phyloP scores from a whole-genome alignment of 2,113 vertebrate genomes.

The Stegostoma tigrinum region DNA sequence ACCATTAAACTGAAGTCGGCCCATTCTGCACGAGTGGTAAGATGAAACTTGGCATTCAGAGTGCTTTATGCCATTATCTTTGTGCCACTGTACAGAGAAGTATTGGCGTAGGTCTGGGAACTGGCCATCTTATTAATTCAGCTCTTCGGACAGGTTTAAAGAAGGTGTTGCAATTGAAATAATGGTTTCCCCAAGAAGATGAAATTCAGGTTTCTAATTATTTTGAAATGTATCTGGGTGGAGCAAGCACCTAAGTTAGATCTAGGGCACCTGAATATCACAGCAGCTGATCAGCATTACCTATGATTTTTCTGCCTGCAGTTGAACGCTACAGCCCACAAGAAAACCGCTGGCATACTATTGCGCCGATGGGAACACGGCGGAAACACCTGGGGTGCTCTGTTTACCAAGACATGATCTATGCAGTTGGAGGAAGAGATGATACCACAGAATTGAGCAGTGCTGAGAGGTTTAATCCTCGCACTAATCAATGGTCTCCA shows the following conservation, averaged over 20 bases:
- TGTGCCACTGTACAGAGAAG: neutral
- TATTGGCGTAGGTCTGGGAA: neutral
- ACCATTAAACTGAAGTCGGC: neutral
- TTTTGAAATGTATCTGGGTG: neutral
- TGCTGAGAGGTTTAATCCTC: slow-evolving; percentile 90
- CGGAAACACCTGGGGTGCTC: slow-evolving; percentile 95
- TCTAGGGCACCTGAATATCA: neutral
- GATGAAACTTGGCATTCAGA: neutral
- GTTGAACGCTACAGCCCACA: slow-evolving; percentile 97
- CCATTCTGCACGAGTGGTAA: neutral
- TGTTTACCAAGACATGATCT: slow-evolving; percentile 98
- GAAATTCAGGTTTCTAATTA: neutral
- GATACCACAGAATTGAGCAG: slow-evolving; percentile 97
- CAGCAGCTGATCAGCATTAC: neutral
- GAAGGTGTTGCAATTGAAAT: neutral
- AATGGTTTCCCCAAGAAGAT: neutral
- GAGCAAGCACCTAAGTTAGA: neutral
- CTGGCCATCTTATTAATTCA: neutral
- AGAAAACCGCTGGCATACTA: slow-evolving; percentile 97
- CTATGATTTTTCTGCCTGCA: slow-evolving; percentile 45
- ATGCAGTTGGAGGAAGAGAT: slow-evolving; percentile 90
- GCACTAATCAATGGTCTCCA: slow-evolving; percentile 96
- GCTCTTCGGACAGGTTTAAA: neutral
- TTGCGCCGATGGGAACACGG: slow-evolving; percentile 93
- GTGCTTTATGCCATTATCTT: neutral